These are phyloP conservation scores for Calameuta filiformis DNA, from an alignment of 2,888 invertebrate genomes.

Conservation along the genomic window DNA sequence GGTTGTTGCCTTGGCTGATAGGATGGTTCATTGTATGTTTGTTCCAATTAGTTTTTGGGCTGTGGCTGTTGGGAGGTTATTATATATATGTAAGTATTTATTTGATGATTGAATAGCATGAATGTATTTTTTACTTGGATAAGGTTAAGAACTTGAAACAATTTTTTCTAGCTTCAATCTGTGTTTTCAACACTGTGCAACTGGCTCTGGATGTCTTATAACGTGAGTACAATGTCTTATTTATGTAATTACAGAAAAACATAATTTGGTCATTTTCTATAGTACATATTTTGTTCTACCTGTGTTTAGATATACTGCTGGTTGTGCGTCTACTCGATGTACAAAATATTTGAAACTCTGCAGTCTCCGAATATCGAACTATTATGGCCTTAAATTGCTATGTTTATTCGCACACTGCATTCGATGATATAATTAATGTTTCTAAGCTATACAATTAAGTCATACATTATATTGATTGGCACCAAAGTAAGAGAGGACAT, in stretches of 20 bases:
- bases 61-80: conserved; percentile 89
- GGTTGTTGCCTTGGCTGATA: conserved; percentile 84
- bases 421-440: not conserved
- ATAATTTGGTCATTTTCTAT: not conserved
- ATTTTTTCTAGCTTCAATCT: conserved; percentile 76
- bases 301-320: conserved; percentile 83
- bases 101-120: not conserved
- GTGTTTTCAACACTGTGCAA: conserved; percentile 81
- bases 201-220: conserved; percentile 87
- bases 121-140: not conserved
- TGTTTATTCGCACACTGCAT: not conserved
- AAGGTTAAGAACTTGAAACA: conserved; percentile 7
- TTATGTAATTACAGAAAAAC: not conserved
- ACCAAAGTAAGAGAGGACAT: conserved; percentile 37
- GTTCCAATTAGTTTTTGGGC: conserved; percentile 83
- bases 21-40: conserved; percentile 76
- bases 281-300: conserved; percentile 5
- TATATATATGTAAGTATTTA: conserved; percentile 85
- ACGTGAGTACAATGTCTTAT: conserved; percentile 73
- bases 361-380: conserved; percentile 91
- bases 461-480: conserved; percentile 28
- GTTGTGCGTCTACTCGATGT: conserved; percentile 87
- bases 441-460: conserved; percentile 5
- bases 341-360: conserved; percentile 81
- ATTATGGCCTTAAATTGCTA: conserved; percentile 70